A percentile compares a stretch with the other conserved stretches of the same genome.
These are phyloP conservation scores for Eupithecia exiguata DNA, from an alignment of 2,888 invertebrate species.

Conservation along the genomic window DNA sequence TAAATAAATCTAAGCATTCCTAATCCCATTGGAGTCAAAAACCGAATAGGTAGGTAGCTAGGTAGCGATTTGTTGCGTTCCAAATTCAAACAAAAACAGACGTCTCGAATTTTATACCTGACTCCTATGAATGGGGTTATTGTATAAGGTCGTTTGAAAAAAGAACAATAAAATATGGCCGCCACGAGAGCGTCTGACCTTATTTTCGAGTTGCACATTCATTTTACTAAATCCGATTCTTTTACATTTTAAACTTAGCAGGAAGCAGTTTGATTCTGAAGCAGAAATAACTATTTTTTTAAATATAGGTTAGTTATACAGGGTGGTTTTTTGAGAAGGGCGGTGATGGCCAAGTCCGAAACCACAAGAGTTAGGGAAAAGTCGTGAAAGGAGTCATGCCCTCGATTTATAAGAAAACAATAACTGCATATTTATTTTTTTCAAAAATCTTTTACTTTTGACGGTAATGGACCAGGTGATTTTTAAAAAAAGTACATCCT, in stretches of 20 bases:
- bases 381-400: too few species aligned
- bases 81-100: slow-evolving; percentile 48
- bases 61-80: slow-evolving; percentile 23
- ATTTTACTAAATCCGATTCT: background rate
- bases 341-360: too few species aligned
- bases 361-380: too few species aligned
- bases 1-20: background rate
- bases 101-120: slow-evolving; percentile 75
- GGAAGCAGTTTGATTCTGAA: background rate
- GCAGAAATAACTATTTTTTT: background rate
- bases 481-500: too few species aligned
- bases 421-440: too few species aligned
- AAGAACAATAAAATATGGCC: slow-evolving; percentile 77
- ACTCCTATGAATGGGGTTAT: slow-evolving; percentile 77
- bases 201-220: slow-evolving; percentile 72
- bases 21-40: slow-evolving; percentile 7
- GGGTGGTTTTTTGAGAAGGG: too few species aligned
- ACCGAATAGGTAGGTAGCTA: background rate
- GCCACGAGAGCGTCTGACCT: slow-evolving; percentile 77
- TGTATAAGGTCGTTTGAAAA: slow-evolving; percentile 67
- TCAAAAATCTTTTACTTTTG: too few species aligned
- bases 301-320: too few species aligned
- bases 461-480: too few species aligned
- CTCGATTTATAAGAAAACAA: too few species aligned
- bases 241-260: background rate